phyloP scores from a whole-genome alignment of 2,888 invertebrate species.

The Gymnoscelis rufifasciata region DNA sequence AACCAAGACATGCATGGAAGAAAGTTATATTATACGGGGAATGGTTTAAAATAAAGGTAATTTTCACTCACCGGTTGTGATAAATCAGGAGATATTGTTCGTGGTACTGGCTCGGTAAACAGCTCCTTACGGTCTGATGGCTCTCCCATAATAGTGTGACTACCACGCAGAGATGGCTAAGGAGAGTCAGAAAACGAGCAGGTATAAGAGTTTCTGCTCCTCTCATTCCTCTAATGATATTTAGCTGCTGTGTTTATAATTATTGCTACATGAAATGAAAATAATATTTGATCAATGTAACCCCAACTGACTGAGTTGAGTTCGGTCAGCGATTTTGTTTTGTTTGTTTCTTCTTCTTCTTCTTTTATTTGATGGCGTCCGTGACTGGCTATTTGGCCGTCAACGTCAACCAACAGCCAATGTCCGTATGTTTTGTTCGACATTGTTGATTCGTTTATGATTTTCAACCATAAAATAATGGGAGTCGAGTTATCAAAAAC shows the following conservation, averaged over 20 bases:
- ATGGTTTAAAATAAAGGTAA: background rate
- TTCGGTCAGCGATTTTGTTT: too few relatives aligned
- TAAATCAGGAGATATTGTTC: constrained; percentile 75
- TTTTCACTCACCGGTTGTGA: constrained; percentile 73
- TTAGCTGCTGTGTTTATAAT: background rate
- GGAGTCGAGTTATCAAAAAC: too few relatives aligned
- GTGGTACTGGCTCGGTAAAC: constrained; percentile 73
- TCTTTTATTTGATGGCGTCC: too few relatives aligned
- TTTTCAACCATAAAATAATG: too few relatives aligned
- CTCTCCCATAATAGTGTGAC: constrained; percentile 83
- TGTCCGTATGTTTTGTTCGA: too few relatives aligned
- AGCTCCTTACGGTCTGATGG: constrained; percentile 73
- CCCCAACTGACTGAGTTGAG: too few relatives aligned
- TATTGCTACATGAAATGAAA: too few relatives aligned
- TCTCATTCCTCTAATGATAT: constrained; percentile 52
- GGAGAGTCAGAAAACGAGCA: constrained; percentile 83
- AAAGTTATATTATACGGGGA: background rate
- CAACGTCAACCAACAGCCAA: too few relatives aligned
- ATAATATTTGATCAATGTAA: too few relatives aligned
- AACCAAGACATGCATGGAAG: constrained; percentile 4
- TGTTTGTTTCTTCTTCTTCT: too few relatives aligned
- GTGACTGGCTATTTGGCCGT: too few relatives aligned
- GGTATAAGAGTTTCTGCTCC: constrained; percentile 78
- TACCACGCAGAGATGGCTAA: constrained; percentile 84
- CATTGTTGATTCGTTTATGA: too few relatives aligned